Base-by-base conservation (phyloP, 2,888 invertebrate species). In the Acrocera orbiculus region DNA sequence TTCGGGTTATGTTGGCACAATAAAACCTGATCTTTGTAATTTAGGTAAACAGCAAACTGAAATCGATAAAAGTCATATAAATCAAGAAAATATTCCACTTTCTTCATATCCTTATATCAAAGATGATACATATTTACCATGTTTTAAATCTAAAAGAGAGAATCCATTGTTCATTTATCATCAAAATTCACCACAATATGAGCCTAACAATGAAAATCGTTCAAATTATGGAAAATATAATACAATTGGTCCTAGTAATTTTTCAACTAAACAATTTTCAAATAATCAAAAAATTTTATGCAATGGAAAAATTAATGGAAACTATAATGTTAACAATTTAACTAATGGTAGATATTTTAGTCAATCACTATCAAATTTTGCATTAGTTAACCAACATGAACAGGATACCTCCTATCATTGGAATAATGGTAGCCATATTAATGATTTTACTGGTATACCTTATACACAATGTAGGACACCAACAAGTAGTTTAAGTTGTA, bases 171-270 rank as follows among this genome's bases (percentile, higher is more conserved):
- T 40, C 20, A 40, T 44, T 29, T 45, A 42, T 38, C 45, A 43
- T 34, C 43, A 45, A 27, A 44, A 45, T 29, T 40, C 42, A 26
- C 40, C 42, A 10, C 35, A 42, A 20, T 44, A 41, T 32, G 37
- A 39, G 15, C 41, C 43, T 22, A 45, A 42, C 37, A 43, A 41
- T 37, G 41, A 45, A 35, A 41, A 41, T 39, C 39, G 37, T 28
- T 36, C 37, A 22, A 22, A 38, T 23, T 23, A 32, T n/a, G 53
- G 54, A 44, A 59, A 59, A 46, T 59, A 55, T 43, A 60, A 60
- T 37, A 59, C 58, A 31, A 57, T 59, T 36, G 60, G 58, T 29
- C 54, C 59, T 30, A 58, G 55, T 42, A 56, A 54, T 45, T 58
- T 56, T 37, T 58, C 53, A 43, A 54, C 55, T 14, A 49, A 54